Conservation (phyloP, 2,888 invertebrate genomes). For the Catocala nupta region DNA sequence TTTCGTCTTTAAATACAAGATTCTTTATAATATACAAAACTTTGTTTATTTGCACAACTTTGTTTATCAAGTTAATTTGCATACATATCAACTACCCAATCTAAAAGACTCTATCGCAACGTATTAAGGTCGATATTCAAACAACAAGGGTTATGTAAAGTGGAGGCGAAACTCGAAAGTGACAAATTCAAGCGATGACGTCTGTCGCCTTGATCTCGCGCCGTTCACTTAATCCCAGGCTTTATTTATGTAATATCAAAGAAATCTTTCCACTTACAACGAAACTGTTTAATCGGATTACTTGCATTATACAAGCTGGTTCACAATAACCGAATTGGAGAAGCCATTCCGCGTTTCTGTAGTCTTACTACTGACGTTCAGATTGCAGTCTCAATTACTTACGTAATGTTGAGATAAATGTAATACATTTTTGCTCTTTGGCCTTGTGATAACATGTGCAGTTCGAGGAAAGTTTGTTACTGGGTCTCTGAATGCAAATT, state of each 20-base stretch:
- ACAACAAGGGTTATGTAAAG: slow-evolving; percentile 32
- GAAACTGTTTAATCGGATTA: slow-evolving; percentile 24
- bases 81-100: slow-evolving; percentile 7
- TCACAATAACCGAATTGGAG: slow-evolving; percentile 16
- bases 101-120: slow-evolving; percentile 10
- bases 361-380: neutral
- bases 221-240: slow-evolving; percentile 46
- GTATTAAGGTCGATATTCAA: slow-evolving; percentile 26
- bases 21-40: slow-evolving; percentile 8
- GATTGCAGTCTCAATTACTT: slow-evolving; percentile 17
- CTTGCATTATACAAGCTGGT: slow-evolving; percentile 16
- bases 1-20: neutral
- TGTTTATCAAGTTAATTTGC: slow-evolving; percentile 23
- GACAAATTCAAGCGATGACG: slow-evolving; percentile 47
- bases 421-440: slow-evolving; percentile 21
- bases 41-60: slow-evolving; percentile 31
- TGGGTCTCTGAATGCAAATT: slow-evolving; percentile 1
- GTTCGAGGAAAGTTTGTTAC: neutral
- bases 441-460: slow-evolving; percentile 18
- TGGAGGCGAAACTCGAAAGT: slow-evolving; percentile 42
- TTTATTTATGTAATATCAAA: slow-evolving; percentile 27
- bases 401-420: slow-evolving; percentile 16
- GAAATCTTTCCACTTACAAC: slow-evolving; percentile 16
- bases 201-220: slow-evolving; percentile 49
- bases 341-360: neutral